These are phyloP conservation scores for Harpegnathos saltator DNA, from an alignment of 1,140 invertebrate genomes.

Conservation along the genomic window DNA sequence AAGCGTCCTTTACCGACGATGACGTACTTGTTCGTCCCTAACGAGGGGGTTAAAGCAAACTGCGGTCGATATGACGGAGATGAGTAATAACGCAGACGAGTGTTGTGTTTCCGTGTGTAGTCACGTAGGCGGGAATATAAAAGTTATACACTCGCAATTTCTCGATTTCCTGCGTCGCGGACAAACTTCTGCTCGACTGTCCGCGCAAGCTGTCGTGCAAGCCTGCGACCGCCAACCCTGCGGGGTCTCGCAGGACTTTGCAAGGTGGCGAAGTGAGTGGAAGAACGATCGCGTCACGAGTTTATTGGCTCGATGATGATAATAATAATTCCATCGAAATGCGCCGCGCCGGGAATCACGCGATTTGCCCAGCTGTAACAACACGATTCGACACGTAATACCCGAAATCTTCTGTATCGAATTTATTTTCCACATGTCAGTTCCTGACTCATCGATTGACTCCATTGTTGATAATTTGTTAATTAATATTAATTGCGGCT, in stretches of 20 bases:
- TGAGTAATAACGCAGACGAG: not conserved
- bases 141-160: conserved; percentile 64
- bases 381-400: not conserved
- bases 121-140: conserved; percentile 47
- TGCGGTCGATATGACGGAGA: conserved; percentile 56
- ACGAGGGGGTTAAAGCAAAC: conserved; percentile 55
- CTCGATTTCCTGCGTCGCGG: conserved; percentile 60
- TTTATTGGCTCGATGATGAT: conserved; percentile 18
- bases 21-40: conserved; percentile 39
- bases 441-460: conserved; percentile 12
- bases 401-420: not conserved
- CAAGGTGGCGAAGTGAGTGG: conserved; percentile 14
- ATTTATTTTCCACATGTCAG: not conserved
- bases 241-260: conserved; percentile 32
- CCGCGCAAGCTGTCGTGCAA: conserved; percentile 13
- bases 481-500: not conserved
- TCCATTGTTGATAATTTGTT: not conserved
- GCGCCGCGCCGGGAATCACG: conserved; percentile 8
- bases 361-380: not conserved
- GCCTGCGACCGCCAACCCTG: conserved; percentile 64
- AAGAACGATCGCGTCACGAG: conserved; percentile 20
- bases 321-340: conserved; percentile 14
- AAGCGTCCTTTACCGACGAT: not conserved
- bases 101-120: conserved; percentile 29
- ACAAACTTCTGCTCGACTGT: conserved; percentile 56